Conservation (phyloP, 2,888 invertebrate genomes). For the Stenurella melanura region DNA sequence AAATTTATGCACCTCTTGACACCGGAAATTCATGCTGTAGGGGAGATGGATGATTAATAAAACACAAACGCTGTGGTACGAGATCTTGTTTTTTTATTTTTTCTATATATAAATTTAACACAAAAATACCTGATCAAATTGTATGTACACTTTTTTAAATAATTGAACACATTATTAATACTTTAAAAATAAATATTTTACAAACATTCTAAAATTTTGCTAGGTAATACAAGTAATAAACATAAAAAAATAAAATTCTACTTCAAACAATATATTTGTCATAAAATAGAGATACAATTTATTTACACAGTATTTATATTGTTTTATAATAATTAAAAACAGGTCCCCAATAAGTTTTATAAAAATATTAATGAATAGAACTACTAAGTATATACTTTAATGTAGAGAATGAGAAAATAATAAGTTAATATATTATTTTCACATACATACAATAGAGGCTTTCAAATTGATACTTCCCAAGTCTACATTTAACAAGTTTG, state of each 20-base stretch:
- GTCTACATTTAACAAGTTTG: too few relatives aligned
- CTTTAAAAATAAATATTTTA: slow-evolving; percentile 2
- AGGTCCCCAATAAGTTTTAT: slow-evolving; percentile 6
- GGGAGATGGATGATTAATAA: not conserved
- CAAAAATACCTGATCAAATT: not conserved
- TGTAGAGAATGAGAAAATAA: not conserved
- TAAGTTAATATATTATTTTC: not conserved
- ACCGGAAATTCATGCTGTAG: not conserved
- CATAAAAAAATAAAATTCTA: slow-evolving; percentile 2
- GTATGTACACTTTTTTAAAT: slow-evolving; percentile 1
- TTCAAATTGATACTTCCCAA: too few relatives aligned
- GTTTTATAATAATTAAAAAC: not conserved
- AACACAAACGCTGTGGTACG: not conserved
- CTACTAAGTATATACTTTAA: not conserved
- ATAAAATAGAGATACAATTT: slow-evolving; percentile 4
- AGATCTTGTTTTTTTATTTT: not conserved
- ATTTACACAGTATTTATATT: not conserved
- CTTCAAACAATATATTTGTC: not conserved
- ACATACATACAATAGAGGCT: not conserved
- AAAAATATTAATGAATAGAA: not conserved
- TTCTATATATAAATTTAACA: not conserved
- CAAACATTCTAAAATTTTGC: not conserved
- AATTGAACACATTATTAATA: slow-evolving; percentile 7
- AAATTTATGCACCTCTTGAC: too few relatives aligned
- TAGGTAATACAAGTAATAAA: not conserved